Base-by-base conservation (phyloP, 2,797 vertebrate species). In the Hafferia zeledoni region DNA sequence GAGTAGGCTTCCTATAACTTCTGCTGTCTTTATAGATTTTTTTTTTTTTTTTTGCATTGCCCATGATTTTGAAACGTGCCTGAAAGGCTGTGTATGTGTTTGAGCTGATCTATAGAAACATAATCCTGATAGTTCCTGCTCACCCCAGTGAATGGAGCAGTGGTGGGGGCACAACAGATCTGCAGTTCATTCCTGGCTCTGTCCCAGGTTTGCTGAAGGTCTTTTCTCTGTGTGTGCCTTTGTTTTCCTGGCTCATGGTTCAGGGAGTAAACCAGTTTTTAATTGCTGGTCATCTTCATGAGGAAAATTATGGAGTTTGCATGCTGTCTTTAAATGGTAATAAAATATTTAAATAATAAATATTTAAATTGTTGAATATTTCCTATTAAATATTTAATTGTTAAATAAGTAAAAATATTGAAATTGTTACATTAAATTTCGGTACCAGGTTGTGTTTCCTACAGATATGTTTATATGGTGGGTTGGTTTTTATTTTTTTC, bases 401-500 rank as follows among this genome's bases (percentile, higher is more conserved):
- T 39, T 39, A 39, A 39, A 39, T 39, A 39, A 39, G 37, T 39
- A 39, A 39, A 94, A 69, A 33, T 80, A 37, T 11, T 87, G 27
- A 5, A n/a, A 19, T 67, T 64, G 13, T 56, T 68, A 3, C 2
- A 49, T 55, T 61, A 41, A 39, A 56, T 90, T 79, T 70, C 46
- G 90, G 28, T 91, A 57, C 31, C 50, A 65, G n/a, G 68, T 87
- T 84, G 23, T 44, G 4, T 87, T 92, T 94, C 63, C 69, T 77
- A 28, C 44, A 41, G 17, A 3, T 77, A 4, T 74, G 49, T 86
- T 85, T 43, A 50, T 88, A 43, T 56, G 13, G 35, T 80, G 50
- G 25, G 13, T 94, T 60, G 53, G 18, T 97, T 13, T 96, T 80
- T 98, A 18, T 97, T 13, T 96, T 83, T 98, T 98, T 81, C 97